Evolutionary conservation across 2,113 vertebrate species (phyloP).

Genomic region (Heptranchias perlo): DNA sequence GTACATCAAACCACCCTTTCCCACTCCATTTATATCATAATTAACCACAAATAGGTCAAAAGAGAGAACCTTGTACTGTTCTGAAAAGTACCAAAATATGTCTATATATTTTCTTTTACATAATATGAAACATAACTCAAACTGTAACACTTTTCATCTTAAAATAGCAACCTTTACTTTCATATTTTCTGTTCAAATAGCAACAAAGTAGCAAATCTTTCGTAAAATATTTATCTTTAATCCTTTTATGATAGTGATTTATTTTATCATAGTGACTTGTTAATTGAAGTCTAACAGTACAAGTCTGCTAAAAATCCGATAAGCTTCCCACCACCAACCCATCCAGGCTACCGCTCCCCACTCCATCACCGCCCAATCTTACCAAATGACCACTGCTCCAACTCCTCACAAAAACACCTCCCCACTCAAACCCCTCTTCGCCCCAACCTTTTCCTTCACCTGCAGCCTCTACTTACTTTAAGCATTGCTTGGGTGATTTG

Average conservation of each 20-base stretch:
- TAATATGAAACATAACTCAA: neutral
- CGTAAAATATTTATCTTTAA: neutral
- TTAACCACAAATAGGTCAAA: neutral
- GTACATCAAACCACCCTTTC: neutral
- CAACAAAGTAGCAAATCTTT: neutral
- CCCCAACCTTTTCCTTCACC: neutral
- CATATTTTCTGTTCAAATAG: neutral
- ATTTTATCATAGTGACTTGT: neutral
- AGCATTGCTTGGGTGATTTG: neutral
- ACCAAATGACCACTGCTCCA: neutral
- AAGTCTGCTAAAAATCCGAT: neutral
- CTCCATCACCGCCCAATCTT: neutral
- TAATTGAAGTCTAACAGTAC: neutral
- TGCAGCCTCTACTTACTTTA: neutral
- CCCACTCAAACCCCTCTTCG: neutral
- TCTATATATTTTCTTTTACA: neutral
- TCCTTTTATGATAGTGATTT: neutral
- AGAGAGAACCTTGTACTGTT: neutral
- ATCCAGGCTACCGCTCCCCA: neutral
- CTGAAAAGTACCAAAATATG: neutral
- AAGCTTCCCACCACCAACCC: neutral
- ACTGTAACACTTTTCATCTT: neutral
- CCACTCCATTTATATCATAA: neutral
- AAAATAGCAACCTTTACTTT: neutral
- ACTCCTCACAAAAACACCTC: neutral